Base-by-base conservation (phyloP, 53 echinoderm and acorn worm genomes). In the Arbacia lixula region DNA sequence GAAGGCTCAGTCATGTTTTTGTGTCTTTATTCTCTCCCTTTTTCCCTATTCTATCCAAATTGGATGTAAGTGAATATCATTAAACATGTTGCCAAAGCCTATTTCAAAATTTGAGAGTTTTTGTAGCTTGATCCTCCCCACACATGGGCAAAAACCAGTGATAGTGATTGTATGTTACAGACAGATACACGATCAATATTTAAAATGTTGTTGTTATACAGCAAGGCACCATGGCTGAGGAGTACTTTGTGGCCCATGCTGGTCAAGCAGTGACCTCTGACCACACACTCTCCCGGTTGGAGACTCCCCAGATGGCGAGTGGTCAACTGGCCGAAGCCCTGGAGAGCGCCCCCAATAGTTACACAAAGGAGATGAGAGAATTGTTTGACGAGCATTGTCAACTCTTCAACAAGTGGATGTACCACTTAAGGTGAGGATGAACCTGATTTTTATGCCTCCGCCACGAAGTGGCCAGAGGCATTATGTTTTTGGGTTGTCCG, bases 361-460 rank as follows among this genome's bases (percentile, higher is more conserved):
- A 94, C 55, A 55, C 60, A 5, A 72, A 65, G 32, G 90, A 98
- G 62, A 88, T 90, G 74, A 53, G 66, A 39, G 85, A 86, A 27
- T 55, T 98, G 33, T 98, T 88, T 53, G 66, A 85, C 22, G 94
- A 94, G 36, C 89, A 98, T 53, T 37, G 80, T 30, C 86, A 68
- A 50, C 33, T 84, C 38, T 98, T 98, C 57, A 90, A 88, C 46
- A 94, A 92, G 65, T 98, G 98, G 94, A 97, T 97, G 98, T 93
- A 85, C 32, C 90, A 94, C 42, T 49, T 98, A 16, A 92, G 92
- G 98, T 97, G 51, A 33, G 17, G 16, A 66, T 9, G 2, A 4
- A 51, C n/a, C 6, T 51, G 51, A 84, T 16, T 53, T 17, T 67
- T 14, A 17, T 2, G n/a, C 51, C 51, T 17, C 51, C 51, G 14